phyloP scores from a whole-genome alignment of 2,113 vertebrate species.

The Hippotragus niger region DNA sequence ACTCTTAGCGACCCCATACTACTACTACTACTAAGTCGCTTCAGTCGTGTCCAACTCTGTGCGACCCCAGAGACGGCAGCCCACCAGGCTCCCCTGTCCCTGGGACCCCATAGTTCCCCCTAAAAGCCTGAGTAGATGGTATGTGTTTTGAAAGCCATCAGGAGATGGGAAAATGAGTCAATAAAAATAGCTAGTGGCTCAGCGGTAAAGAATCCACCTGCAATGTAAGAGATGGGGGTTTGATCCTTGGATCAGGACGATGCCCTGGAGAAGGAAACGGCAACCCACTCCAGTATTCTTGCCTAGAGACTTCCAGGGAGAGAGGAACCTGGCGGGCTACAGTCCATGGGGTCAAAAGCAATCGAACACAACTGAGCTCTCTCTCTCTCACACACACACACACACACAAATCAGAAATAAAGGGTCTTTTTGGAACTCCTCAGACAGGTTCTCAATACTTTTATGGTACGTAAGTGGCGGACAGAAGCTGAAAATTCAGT shows the following conservation, averaged over 20 bases:
- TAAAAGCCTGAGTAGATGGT: not conserved
- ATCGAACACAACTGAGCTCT: rapidly evolving
- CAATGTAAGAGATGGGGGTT: not conserved
- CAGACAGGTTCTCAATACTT: not conserved
- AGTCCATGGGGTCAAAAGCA: not conserved
- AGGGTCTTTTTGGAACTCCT: not conserved
- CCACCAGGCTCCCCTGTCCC: too few relatives aligned
- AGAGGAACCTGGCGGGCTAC: not conserved
- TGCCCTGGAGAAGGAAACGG: too few relatives aligned
- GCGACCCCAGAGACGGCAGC: too few relatives aligned
- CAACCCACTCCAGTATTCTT: not conserved
- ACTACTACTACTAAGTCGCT: too few relatives aligned
- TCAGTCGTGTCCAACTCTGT: too few relatives aligned
- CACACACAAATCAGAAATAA: not conserved
- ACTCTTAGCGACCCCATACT: too few relatives aligned
- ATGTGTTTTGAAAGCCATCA: not conserved
- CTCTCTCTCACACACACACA: too few relatives aligned
- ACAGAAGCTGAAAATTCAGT: not conserved
- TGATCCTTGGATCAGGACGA: rapidly evolving
- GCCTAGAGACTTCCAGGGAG: not conserved
- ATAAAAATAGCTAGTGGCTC: not conserved
- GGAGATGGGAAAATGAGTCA: not conserved
- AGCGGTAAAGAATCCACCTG: not conserved
- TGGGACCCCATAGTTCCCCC: too few relatives aligned
- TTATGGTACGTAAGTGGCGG: rapidly evolving